Base-by-base conservation (phyloP, 2,797 vertebrate species). In the Crenichthys baileyi region DNA sequence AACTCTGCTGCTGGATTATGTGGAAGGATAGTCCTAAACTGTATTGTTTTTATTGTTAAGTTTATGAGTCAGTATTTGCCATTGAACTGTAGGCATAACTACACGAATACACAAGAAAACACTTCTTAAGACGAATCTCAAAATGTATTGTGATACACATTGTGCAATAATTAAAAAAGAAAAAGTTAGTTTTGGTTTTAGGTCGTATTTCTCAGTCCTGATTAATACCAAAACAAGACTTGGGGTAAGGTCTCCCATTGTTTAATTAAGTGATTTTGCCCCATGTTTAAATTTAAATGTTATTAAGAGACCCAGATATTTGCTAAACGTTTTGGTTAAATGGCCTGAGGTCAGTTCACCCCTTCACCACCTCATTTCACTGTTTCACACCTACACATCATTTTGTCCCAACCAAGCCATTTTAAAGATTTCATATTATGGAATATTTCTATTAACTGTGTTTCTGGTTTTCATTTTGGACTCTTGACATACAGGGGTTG, bases 131-230 rank as follows among this genome's bases (percentile, higher is more conserved):
- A 24, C 9, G 13, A 36, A 20, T 22, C 22, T 67, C 24, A 41
- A 36, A 67, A 41, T 24, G 63, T 41, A 67, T 67, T 67, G 39
- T 68, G 65, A n/a, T 68, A 39, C 36, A 68, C 22, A 68, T 68
- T 68, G 22, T 7, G 2, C 16, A 65, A 36, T 65, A 20, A 18
- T 24, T 22, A 22, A 1, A 67, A 67, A 5, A 67, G 39, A 51
- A 53, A 5, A 24, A 68, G 1, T 1, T n/a, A n/a, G n/a, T 44
- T 7, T 68, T 68, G 22, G 11, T 44, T 15, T 24, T n/a, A n/a
- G 1, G 1, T 44, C 24, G n/a, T 68, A 13, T 13, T 36, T 68
- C 0, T 18, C 16, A 53, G 18, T 53, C 1, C 18, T 53, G 16
- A 53, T 22, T 18, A 1, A 68, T 41, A 41, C 39, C 20, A 24